A percentile compares a stretch with the other conserved stretches of the same genome.
Conservation (phyloP, 2,797 vertebrate species). For the Neosilurus mollespiculum region DNA sequence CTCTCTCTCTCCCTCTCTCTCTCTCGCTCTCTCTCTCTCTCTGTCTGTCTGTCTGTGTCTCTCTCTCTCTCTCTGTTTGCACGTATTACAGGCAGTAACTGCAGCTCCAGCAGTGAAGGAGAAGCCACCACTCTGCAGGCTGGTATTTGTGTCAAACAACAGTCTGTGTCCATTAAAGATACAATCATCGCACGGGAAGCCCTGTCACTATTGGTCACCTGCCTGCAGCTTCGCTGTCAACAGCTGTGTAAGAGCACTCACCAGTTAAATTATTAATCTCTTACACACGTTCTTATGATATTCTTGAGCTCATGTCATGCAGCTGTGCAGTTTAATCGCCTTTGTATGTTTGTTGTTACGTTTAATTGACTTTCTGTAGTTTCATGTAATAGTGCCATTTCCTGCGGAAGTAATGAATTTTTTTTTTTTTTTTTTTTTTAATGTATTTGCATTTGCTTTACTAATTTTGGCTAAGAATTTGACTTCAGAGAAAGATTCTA, state of each 20-base stretch:
- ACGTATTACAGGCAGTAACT: slow-evolving; percentile 86
- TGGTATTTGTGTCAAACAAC: slow-evolving; percentile 95
- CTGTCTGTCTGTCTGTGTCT: neutral
- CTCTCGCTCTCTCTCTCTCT: slow-evolving; percentile 9
- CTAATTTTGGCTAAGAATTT: neutral
- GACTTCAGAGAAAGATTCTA: neutral
- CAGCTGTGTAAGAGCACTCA: slow-evolving; percentile 81
- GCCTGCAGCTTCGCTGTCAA: slow-evolving; percentile 94
- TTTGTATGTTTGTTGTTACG: neutral
- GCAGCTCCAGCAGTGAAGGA: slow-evolving; percentile 96
- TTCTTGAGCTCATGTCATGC: neutral
- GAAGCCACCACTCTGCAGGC: slow-evolving; percentile 89
- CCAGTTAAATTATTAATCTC: slow-evolving; percentile 5
- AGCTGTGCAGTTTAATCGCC: too few relatives aligned
- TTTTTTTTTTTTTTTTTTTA: neutral
- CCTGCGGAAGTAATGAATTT: neutral
- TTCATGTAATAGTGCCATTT: neutral
- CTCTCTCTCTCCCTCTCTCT: neutral
- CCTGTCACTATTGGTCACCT: slow-evolving; percentile 93
- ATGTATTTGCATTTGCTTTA: too few relatives aligned
- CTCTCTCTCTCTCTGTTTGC: slow-evolving; percentile 6
- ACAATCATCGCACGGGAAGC: slow-evolving; percentile 95
- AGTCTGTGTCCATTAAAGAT: slow-evolving; percentile 93
- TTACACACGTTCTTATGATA: neutral
- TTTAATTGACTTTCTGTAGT: neutral